Evolutionary conservation across 2,797 vertebrate genomes (phyloP), one percentile per base, ranked within the genome.

Genomic region (Eptatretus atami): DNA sequence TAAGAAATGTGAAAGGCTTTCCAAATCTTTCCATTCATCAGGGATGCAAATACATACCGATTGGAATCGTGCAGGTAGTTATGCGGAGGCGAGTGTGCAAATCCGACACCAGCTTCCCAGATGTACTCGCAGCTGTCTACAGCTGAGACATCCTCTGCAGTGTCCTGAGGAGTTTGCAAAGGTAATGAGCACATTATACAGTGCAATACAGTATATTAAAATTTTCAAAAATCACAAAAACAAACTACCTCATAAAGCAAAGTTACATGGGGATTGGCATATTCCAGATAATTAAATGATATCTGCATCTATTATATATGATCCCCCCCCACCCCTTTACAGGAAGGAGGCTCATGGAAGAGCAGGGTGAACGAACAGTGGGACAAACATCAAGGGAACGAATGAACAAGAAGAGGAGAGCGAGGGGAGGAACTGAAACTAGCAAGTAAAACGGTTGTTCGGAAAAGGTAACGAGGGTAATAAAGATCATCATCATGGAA

Each of bases 81-180:
- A 64, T 86, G 86, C 64, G 83, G 82, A 0, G 92, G 88, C 1
- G 90, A 90, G 68, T 95, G 86, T 63, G 92, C 90, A 57, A 96
- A 96, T 68, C 92, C 92, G 72, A 98, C 92, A 1, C 92, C 92
- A 0, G 92, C 85, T 73, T 96, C 92, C 92, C 92, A 98, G 75
- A 98, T 98, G 75, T 96, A 95, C 69, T 98, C 92, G 69, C 92
- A 98, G 76, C 90, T 98, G 78, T 98, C 92, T 15, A 98, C 79
- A n/a, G 85, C 82, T 72, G 90, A 86, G 72, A 95, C 81, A 70
- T 80, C 87, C 73, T 98, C 92, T 2, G 81, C 76, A 0, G 80
- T 80, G 69, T 95, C 92, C 92, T 96, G 68, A 8, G 65, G 31
- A 44, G 31, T 44, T 44, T 44, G 6, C 31, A 44, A 44, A 4